Evolutionary conservation across 2,113 vertebrate genomes (phyloP).

Genomic region (Mola mola): DNA sequence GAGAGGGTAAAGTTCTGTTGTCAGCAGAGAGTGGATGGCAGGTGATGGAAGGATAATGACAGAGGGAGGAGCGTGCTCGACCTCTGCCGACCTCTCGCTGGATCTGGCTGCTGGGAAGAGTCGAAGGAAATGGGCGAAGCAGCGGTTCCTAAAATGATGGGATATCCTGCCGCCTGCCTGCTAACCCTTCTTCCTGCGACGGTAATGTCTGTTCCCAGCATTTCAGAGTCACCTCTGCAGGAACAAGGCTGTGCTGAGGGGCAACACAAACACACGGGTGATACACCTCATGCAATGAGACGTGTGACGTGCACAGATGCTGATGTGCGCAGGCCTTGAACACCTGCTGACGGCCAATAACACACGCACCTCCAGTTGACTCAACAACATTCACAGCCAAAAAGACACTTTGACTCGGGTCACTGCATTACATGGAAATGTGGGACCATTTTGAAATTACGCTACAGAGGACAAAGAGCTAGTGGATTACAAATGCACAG

Average conservation of each 20-base stretch:
- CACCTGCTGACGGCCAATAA: conserved; percentile 53
- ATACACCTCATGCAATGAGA: conserved; percentile 39
- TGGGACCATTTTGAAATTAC: conserved; percentile 54
- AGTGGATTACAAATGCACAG: conserved; percentile 47
- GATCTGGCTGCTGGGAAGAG: conserved; percentile 71
- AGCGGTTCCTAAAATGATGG: conserved; percentile 65
- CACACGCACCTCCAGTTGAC: conserved; percentile 53
- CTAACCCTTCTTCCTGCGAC: conserved; percentile 69
- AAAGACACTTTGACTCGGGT: conserved; percentile 57
- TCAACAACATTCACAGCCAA: conserved; percentile 60
- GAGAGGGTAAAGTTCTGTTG: conserved; percentile 66
- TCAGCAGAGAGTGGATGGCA: conserved; percentile 64
- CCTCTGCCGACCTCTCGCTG: conserved; percentile 69
- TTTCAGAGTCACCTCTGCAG: conserved; percentile 59
- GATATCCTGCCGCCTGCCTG: conserved; percentile 79
- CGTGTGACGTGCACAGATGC: conserved; percentile 22
- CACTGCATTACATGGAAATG: conserved; percentile 38
- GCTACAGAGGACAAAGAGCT: conserved; percentile 35
- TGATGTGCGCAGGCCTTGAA: conserved; percentile 30
- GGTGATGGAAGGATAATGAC: conserved; percentile 80
- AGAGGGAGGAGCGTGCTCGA: conserved; percentile 66
- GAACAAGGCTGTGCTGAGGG: conserved; percentile 28
- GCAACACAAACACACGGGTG: conserved; percentile 28
- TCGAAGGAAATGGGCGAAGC: conserved; percentile 75
- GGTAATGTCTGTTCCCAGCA: conserved; percentile 62